A percentile compares a stretch with the other conserved stretches of the same genome.
These are phyloP conservation scores for Philonicus albiceps DNA, from an alignment of 2,888 invertebrate genomes.

Conservation along the genomic window DNA sequence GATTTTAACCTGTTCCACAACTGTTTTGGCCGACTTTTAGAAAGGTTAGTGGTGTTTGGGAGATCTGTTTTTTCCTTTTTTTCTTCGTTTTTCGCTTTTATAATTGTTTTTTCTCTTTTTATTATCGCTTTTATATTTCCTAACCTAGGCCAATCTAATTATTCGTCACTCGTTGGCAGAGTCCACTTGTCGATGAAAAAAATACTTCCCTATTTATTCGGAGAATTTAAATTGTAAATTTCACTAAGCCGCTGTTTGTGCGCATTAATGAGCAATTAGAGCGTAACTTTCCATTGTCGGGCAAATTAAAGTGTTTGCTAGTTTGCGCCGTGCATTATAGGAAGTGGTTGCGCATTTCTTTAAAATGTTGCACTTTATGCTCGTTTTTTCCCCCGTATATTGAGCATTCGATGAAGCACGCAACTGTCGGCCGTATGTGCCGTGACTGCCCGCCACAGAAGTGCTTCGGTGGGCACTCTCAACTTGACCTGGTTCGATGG, in stretches of 20 bases:
- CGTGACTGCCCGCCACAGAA: neutral
- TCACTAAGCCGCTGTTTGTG: neutral
- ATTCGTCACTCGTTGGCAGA: neutral
- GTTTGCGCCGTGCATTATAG: neutral
- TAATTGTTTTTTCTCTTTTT: neutral
- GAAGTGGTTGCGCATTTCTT: neutral
- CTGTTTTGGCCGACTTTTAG: conserved; percentile 31
- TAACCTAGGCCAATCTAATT: conserved; percentile 34
- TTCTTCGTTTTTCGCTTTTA: neutral
- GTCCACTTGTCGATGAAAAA: neutral
- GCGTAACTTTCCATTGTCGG: neutral
- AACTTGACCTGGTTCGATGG: conserved; percentile 33
- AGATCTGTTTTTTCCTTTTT: neutral
- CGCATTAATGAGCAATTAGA: neutral
- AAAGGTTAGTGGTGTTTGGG: conserved; percentile 16
- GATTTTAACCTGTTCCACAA: conserved; percentile 20
- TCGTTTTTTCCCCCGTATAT: neutral
- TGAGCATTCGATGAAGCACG: neutral
- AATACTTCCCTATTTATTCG: neutral
- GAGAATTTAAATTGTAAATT: conserved; percentile 19
- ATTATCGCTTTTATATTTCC: neutral
- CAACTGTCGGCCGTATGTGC: neutral
- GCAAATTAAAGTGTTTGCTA: neutral
- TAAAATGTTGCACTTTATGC: neutral
- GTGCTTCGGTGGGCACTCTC: conserved; percentile 4